Evolutionary conservation across 2,113 vertebrate genomes (phyloP).

Genomic region (Columba janthina): DNA sequence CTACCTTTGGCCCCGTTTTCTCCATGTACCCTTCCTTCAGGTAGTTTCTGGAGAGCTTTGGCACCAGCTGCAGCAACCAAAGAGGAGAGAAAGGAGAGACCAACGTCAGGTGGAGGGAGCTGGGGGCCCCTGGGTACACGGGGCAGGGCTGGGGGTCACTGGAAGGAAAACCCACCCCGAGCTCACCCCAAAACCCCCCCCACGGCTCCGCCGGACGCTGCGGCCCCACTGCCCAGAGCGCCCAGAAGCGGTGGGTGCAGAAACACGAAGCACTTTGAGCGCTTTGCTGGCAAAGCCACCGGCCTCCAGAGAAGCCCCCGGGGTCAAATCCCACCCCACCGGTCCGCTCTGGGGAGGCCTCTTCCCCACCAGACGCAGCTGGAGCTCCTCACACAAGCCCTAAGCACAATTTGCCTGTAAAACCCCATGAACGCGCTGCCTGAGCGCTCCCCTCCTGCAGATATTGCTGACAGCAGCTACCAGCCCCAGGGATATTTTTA

Average conservation of each 20-base stretch:
- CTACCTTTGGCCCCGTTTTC: slow-evolving; percentile 93
- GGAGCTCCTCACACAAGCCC: not conserved
- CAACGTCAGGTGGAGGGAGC: not conserved
- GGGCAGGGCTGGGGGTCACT: not conserved
- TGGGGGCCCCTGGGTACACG: accelerated
- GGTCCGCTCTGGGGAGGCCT: accelerated
- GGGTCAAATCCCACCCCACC: not conserved
- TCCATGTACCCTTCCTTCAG: slow-evolving; percentile 82
- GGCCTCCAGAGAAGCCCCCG: not conserved
- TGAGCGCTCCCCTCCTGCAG: not conserved
- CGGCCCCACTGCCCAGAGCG: accelerated
- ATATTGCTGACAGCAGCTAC: not conserved
- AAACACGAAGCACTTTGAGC: not conserved
- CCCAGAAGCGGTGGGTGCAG: not conserved
- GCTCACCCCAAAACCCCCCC: too few relatives aligned
- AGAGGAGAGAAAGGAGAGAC: not conserved
- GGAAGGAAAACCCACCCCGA: accelerated
- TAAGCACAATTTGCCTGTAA: not conserved
- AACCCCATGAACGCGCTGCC: not conserved
- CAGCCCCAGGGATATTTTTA: not conserved
- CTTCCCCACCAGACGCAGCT: not conserved
- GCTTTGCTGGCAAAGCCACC: not conserved
- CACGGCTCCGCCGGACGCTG: accelerated
- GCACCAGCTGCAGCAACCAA: slow-evolving; percentile 78
- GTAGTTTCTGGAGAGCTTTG: slow-evolving; percentile 94